phyloP scores from a whole-genome alignment of 2,113 vertebrate genomes.

The Eretmochelys imbricata region DNA sequence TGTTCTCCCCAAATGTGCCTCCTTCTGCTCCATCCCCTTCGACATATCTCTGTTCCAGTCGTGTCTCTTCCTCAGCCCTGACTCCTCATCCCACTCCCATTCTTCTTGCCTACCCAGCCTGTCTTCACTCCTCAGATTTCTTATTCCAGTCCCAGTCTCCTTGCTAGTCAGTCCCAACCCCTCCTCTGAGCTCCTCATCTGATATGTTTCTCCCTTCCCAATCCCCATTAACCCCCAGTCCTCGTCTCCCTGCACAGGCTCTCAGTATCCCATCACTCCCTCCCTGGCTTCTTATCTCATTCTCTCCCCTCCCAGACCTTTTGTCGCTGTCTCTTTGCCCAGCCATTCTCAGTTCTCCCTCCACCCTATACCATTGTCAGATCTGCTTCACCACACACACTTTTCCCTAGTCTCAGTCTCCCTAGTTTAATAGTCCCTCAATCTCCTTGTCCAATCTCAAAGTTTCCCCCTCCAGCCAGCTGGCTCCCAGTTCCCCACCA shows the following conservation, averaged over 20 bases:
- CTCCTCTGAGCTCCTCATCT: neutral
- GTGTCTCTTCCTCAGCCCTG: neutral
- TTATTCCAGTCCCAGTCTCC: neutral
- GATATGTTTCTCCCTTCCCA: neutral
- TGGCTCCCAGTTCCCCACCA: neutral
- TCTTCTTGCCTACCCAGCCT: neutral
- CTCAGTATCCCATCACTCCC: neutral
- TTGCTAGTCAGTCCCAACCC: neutral
- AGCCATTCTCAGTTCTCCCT: neutral
- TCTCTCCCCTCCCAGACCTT: neutral
- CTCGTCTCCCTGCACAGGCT: neutral
- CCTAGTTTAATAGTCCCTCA: neutral
- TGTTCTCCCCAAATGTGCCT: neutral
- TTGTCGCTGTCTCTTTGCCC: neutral
- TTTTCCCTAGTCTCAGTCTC: neutral
- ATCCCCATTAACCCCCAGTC: neutral
- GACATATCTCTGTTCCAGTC: neutral
- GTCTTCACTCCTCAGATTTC: neutral
- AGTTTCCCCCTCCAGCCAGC: neutral
- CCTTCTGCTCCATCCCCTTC: too few species aligned
- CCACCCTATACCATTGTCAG: neutral
- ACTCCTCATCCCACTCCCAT: neutral
- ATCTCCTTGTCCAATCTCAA: neutral
- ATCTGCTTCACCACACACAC: neutral
- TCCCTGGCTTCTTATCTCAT: neutral